Evolutionary conservation across 2,888 invertebrate genomes (phyloP).

Genomic region (Marronus borbonicus): DNA sequence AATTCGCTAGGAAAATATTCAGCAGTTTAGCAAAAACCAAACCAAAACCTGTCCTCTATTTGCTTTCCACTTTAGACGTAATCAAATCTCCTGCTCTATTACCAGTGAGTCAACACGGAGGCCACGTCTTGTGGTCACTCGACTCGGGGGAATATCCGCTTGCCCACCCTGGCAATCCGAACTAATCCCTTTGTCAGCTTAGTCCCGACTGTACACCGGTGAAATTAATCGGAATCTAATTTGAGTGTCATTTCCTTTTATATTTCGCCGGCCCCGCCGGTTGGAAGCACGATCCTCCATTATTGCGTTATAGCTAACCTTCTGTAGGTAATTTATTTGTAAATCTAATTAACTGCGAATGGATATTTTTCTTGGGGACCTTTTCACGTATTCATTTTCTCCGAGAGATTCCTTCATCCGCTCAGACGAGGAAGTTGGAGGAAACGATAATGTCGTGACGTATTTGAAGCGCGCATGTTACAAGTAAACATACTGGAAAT

Average conservation of each 20-base stretch:
- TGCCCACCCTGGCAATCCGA: constrained; percentile 41
- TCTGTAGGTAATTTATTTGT: constrained; percentile 41
- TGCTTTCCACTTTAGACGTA: constrained; percentile 52
- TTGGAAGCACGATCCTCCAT: constrained; percentile 40
- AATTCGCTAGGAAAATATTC: constrained; percentile 1
- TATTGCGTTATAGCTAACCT: constrained; percentile 42
- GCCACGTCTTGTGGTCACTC: constrained; percentile 64
- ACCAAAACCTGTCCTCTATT: constrained; percentile 30
- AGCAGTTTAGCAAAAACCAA: constrained; percentile 8
- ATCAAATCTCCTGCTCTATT: constrained; percentile 62
- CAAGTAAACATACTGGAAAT: too few species aligned
- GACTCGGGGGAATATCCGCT: constrained; percentile 59
- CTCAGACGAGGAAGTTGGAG: background rate
- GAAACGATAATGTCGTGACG: too few species aligned
- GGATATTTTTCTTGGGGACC: constrained; percentile 25
- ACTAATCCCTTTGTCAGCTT: constrained; percentile 51
- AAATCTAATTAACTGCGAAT: constrained; percentile 46
- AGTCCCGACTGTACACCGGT: constrained; percentile 45
- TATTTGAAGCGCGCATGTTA: too few species aligned
- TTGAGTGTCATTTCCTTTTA: constrained; percentile 48
- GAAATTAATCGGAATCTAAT: constrained; percentile 49
- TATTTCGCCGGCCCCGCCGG: constrained; percentile 36
- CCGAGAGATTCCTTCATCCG: constrained; percentile 5
- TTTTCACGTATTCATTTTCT: constrained; percentile 15
- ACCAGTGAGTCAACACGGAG: constrained; percentile 54